These are phyloP conservation scores for Erebia aethiops DNA, from an alignment of 2,888 invertebrate species.

Conservation along the genomic window DNA sequence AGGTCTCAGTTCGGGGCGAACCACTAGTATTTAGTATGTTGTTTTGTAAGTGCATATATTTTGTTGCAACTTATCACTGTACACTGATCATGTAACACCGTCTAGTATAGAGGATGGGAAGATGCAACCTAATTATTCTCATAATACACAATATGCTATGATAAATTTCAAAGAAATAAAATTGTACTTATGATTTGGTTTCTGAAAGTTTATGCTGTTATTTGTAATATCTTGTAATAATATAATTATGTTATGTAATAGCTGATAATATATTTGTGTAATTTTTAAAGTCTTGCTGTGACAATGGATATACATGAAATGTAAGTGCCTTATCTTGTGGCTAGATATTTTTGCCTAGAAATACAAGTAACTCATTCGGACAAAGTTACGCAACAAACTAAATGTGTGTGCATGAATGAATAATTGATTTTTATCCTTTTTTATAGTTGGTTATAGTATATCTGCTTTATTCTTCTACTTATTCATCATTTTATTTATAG, in stretches of 20 bases:
- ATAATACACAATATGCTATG: too few species aligned
- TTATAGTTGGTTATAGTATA: not conserved
- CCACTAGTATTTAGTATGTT: too few species aligned
- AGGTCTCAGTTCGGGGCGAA: too few species aligned
- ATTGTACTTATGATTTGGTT: not conserved
- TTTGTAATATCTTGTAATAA: not conserved
- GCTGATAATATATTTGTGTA: conserved; percentile 6
- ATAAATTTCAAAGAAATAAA: too few species aligned
- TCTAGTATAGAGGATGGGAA: too few species aligned
- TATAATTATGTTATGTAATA: not conserved
- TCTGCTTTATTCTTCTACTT: too few species aligned
- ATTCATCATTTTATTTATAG: too few species aligned
- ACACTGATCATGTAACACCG: too few species aligned
- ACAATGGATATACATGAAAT: conserved; percentile 55
- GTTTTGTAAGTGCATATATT: too few species aligned
- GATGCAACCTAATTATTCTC: too few species aligned
- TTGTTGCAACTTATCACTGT: too few species aligned
- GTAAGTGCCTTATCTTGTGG: conserved; percentile 52
- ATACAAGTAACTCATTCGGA: not conserved
- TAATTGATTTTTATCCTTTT: not conserved
- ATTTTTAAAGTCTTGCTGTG: conserved; percentile 55
- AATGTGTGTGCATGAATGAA: conserved; percentile 3
- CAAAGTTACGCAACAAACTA: not conserved
- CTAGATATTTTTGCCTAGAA: conserved; percentile 11
- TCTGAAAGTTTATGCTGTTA: not conserved